Conservation (phyloP, 2,113 vertebrate species). For the Chionis minor region DNA sequence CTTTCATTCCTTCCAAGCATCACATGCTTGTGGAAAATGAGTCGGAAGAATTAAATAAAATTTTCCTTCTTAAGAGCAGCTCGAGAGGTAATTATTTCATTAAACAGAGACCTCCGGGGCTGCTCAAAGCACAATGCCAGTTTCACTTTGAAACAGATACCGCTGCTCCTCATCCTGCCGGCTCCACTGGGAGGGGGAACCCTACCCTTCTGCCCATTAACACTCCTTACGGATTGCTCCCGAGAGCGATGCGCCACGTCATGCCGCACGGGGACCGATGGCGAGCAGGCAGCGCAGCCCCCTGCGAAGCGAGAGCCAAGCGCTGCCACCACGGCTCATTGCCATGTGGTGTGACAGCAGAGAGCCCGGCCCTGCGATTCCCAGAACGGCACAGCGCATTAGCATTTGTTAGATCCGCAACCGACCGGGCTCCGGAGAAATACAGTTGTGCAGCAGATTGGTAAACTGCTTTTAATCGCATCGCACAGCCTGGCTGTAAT, state of each 20-base stretch:
- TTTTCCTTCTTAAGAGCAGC: not conserved
- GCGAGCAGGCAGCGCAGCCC: not conserved
- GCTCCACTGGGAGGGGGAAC: not conserved
- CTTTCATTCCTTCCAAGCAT: not conserved
- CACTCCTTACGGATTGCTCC: not conserved
- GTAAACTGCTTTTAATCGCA: not conserved
- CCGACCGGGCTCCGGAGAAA: not conserved
- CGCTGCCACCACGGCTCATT: not conserved
- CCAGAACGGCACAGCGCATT: not conserved
- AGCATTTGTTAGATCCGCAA: not conserved
- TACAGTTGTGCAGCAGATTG: not conserved
- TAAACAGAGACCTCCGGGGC: slow-evolving; percentile 4
- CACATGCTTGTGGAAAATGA: not conserved
- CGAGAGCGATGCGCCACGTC: not conserved
- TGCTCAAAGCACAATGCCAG: not conserved
- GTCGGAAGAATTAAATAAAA: not conserved
- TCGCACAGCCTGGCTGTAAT: not conserved
- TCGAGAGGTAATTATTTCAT: slow-evolving; percentile 15
- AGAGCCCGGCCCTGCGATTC: not conserved
- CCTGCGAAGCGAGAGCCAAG: not conserved
- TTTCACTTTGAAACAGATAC: not conserved
- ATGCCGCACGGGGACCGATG: not conserved
- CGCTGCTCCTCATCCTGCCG: not conserved
- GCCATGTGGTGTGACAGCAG: not conserved
- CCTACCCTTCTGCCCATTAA: not conserved